A percentile compares a stretch with the other conserved stretches of the same genome.
These are phyloP conservation scores for Polypedilum vanderplanki DNA, from an alignment of 1,140 invertebrate species.

Conservation along the genomic window DNA sequence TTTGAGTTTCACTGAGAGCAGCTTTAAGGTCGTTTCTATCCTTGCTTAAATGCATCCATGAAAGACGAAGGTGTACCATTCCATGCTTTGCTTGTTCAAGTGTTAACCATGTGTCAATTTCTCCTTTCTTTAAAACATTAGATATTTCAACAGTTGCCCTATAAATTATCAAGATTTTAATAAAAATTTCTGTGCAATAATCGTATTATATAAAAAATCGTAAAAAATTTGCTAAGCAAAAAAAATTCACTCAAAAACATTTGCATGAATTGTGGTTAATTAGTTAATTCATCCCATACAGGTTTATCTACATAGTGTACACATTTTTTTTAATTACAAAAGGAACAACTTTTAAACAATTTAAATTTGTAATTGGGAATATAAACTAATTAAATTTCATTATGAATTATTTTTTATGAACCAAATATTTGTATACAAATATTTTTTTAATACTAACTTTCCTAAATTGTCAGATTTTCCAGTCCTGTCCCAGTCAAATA, in stretches of 20 bases:
- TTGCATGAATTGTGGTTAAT: too few species aligned
- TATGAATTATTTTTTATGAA: too few species aligned
- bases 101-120: slow-evolving; percentile 74
- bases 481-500: slow-evolving; percentile 75
- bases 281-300: too few species aligned
- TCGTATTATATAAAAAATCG: background rate
- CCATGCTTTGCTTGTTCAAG: slow-evolving; percentile 91
- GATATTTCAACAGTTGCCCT: slow-evolving; percentile 59
- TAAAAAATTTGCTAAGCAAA: background rate
- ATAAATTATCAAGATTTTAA: background rate
- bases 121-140: slow-evolving; percentile 58
- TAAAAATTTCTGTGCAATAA: background rate
- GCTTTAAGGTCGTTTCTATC: slow-evolving; percentile 63
- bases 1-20: slow-evolving; percentile 66
- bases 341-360: too few species aligned
- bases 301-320: too few species aligned
- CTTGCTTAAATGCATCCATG: slow-evolving; percentile 75
- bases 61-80: slow-evolving; percentile 76
- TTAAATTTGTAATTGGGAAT: too few species aligned
- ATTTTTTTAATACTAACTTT: slow-evolving; percentile 53
- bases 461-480: slow-evolving; percentile 70
- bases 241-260: too few species aligned
- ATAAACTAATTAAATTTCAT: too few species aligned
- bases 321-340: too few species aligned
- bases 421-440: background rate